These are phyloP conservation scores for Pelochelys cantorii DNA, from an alignment of 2,797 vertebrate genomes.

Conservation along the genomic window DNA sequence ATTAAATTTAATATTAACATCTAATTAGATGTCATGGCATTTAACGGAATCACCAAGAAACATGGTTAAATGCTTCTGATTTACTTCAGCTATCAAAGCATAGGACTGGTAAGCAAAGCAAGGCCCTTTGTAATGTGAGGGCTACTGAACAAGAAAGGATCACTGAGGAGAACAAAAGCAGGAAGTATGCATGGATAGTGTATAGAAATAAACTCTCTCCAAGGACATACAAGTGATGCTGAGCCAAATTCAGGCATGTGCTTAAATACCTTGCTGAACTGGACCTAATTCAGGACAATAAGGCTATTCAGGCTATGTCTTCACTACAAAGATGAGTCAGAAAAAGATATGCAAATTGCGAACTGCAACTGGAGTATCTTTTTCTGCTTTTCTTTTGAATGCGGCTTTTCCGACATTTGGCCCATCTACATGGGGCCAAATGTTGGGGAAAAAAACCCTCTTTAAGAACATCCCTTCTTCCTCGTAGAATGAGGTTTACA, in stretches of 20 bases:
- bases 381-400: no score
- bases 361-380: no score
- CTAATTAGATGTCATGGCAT: conserved; percentile 1
- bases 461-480: no score
- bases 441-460: no score
- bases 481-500: no score
- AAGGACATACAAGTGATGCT: conserved; percentile 55
- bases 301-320: neutral
- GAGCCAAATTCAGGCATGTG: conserved; percentile 36
- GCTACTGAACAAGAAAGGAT: conserved; percentile 29
- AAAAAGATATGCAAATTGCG: no score
- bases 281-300: conserved; percentile 45
- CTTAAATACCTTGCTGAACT: conserved; percentile 54
- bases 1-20: neutral
- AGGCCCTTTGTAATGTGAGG: neutral
- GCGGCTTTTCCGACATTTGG: no score
- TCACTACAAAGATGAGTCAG: no score
- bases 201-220: conserved; percentile 33
- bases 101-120: neutral
- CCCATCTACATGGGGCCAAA: no score
- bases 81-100: neutral
- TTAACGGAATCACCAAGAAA: conserved; percentile 24
- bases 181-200: conserved; percentile 36
- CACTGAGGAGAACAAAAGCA: neutral
- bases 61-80: neutral